These are phyloP conservation scores for Mya arenaria DNA, from an alignment of 1,140 invertebrate species.

Conservation along the genomic window DNA sequence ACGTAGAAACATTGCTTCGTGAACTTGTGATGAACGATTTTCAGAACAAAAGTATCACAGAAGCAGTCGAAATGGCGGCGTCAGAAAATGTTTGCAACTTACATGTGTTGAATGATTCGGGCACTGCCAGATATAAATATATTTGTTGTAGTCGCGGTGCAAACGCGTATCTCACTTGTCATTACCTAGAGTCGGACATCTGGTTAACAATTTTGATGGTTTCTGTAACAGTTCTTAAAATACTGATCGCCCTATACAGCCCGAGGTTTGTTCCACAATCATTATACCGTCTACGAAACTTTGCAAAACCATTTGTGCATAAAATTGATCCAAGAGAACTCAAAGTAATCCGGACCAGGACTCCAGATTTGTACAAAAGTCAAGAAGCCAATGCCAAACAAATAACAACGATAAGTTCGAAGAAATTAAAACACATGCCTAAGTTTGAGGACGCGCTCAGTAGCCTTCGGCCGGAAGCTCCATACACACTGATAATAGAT, in stretches of 20 bases:
- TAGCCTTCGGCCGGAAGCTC: neutral
- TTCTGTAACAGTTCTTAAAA: slow-evolving; percentile 3
- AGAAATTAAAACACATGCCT: slow-evolving; percentile 31
- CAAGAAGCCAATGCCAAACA: slow-evolving; percentile 1
- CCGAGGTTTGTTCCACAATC: slow-evolving; percentile 20
- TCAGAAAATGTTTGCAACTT: slow-evolving; percentile 44
- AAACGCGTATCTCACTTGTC: neutral
- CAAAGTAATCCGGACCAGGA: neutral
- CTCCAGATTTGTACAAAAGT: neutral
- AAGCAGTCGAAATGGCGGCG: slow-evolving; percentile 11
- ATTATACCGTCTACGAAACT: slow-evolving; percentile 6
- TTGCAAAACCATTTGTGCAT: neutral
- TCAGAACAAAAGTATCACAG: slow-evolving; percentile 15
- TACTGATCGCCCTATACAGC: slow-evolving; percentile 22
- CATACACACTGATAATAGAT: slow-evolving; percentile 7
- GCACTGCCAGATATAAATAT: slow-evolving; percentile 12
- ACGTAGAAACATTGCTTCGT: slow-evolving; percentile 19
- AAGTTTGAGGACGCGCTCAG: slow-evolving; percentile 13
- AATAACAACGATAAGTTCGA: neutral
- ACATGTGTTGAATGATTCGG: neutral
- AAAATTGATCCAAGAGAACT: neutral
- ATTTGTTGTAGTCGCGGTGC: slow-evolving; percentile 15
- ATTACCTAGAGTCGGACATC: neutral
- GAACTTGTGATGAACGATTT: slow-evolving; percentile 45
- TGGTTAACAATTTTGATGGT: slow-evolving; percentile 32